Base-by-base conservation (phyloP, 2,888 invertebrate genomes). In the Drosophila yooni region DNA sequence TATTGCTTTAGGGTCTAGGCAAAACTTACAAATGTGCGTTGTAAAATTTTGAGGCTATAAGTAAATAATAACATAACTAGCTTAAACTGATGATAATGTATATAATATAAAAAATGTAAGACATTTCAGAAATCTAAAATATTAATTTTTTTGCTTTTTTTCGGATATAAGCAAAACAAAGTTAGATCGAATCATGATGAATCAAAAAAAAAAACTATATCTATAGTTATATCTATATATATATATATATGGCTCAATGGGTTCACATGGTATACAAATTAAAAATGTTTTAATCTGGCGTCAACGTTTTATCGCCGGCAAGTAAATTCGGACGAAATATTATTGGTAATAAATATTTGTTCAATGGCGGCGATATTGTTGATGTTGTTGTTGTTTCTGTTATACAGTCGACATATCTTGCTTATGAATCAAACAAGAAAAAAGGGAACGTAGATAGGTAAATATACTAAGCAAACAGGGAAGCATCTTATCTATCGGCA, bases 291-390 rank as follows among this genome's bases (percentile, higher is more conserved):
- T 76, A 70, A 64, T 69, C 70, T 81, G 81, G 82, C 76, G 82
- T 79, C 81, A 79, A 71, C 66, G 57, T 61, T 80, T 82, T 80
- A 80, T 80, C 73, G 69, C 63, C 63, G 65, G 56, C 66, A 66
- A 59, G 48, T 62, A 68, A 70, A 64, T 73, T 67, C 57, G 52
- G 66, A 46, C 72, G 75, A 71, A 76, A 66, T 75, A 82, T 73
- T 76, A 87, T 74, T 76, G 68, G 56, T 79, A 71, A 81, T 79
- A 79, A 81, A 79, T 86, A 88, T 85, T 83, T 81, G 80, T 70
- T 80, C 71, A 79, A 75, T 75, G 81, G 82, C 83, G 87, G 70
- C 62, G 62, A 58, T 54, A 38, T 51, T 62, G 18, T 52, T 18
- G n/a, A 59, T 74, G 52, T 67, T 18, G n/a, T 61, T 74, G 52